phyloP scores from a whole-genome alignment of 1,140 invertebrate genomes.

The Nilaparvata lugens region DNA sequence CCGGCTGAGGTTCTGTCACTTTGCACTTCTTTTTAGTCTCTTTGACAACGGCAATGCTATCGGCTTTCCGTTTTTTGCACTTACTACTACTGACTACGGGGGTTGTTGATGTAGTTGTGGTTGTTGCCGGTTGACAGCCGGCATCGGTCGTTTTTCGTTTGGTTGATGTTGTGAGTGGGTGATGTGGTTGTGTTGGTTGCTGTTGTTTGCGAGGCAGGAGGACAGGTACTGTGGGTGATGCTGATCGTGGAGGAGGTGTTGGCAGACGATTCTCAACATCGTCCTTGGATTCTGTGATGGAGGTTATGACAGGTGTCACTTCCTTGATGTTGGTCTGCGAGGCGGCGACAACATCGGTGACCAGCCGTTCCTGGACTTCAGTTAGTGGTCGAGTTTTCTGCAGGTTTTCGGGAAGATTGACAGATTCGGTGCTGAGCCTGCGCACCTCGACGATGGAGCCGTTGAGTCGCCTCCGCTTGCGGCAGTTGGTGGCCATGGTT shows the following conservation, averaged over 20 bases:
- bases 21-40: conserved; percentile 32
- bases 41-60: not conserved
- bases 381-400: not conserved
- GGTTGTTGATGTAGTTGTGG: not conserved
- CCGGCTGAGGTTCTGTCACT: conserved; percentile 33
- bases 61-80: conserved; percentile 12
- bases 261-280: conserved; percentile 17
- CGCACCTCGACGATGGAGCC: conserved; percentile 17
- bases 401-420: not conserved
- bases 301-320: too few relatives aligned
- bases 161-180: conserved; percentile 15
- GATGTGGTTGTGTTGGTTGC: conserved; percentile 30
- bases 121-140: conserved; percentile 5
- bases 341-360: too few relatives aligned
- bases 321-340: too few relatives aligned
- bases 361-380: conserved; percentile 9
- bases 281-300: conserved; percentile 23
- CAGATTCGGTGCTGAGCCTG: conserved; percentile 13
- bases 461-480: conserved; percentile 32
- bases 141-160: not conserved
- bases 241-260: conserved; percentile 10
- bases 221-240: not conserved
- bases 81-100: not conserved
- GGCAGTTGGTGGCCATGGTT: conserved; percentile 11
- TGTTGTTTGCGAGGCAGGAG: conserved; percentile 28